A percentile compares a stretch with the other conserved stretches of the same genome.
These are phyloP conservation scores for Holotrichia oblita DNA, from an alignment of 1,140 invertebrate species.

Conservation along the genomic window DNA sequence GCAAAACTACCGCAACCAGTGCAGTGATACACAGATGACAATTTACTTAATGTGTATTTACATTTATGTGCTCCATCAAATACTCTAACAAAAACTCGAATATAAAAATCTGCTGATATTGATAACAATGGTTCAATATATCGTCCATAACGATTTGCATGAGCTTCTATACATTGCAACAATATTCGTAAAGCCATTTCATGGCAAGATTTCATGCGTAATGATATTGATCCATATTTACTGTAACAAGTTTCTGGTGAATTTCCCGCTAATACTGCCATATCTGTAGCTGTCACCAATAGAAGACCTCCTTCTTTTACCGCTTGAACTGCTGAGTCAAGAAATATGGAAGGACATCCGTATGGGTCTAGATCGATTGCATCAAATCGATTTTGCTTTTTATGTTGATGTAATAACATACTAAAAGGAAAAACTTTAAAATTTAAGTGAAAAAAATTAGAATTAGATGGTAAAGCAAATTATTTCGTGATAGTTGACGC, in stretches of 20 bases:
- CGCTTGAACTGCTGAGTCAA: constrained; percentile 91
- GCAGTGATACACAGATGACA: constrained; percentile 89
- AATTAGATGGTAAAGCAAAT: no score
- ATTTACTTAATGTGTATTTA: constrained; percentile 79
- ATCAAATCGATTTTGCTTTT: constrained; percentile 78
- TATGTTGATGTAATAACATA: constrained; percentile 85
- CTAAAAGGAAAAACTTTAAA: constrained; percentile 64
- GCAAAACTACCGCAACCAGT: constrained; percentile 83
- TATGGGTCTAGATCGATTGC: constrained; percentile 98
- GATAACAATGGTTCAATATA: constrained; percentile 93
- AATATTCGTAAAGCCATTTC: constrained; percentile 96
- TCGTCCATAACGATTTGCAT: constrained; percentile 91
- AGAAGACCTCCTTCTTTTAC: constrained; percentile 82
- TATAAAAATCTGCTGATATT: constrained; percentile 96
- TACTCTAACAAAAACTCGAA: constrained; percentile 92
- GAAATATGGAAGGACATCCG: constrained; percentile 91
- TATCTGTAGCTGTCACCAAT: constrained; percentile 97
- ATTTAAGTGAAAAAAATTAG: no score
- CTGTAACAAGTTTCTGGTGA: constrained; percentile 89
- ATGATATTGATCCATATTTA: constrained; percentile 92
- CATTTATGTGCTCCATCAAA: constrained; percentile 81
- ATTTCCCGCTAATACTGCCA: constrained; percentile 97
- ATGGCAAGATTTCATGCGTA: constrained; percentile 90
- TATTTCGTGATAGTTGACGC: no score
- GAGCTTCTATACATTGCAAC: constrained; percentile 87